Evolutionary conservation across 2,113 vertebrate genomes (phyloP).

Genomic region (Turnix velox): DNA sequence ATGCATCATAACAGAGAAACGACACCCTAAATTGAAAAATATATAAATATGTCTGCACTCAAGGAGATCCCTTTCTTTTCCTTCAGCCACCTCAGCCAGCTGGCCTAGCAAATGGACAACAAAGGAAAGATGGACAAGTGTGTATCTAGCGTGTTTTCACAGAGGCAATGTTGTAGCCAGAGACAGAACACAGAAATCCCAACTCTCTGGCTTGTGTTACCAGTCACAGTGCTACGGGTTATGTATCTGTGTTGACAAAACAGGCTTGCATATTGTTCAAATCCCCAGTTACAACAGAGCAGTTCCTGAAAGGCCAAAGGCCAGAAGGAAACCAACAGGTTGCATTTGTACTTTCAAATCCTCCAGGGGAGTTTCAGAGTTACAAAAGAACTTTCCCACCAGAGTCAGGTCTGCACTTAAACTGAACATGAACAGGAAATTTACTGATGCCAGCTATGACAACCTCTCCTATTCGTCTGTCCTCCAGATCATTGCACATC

Average conservation of each 20-base stretch:
- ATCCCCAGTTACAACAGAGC: not conserved
- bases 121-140: not conserved
- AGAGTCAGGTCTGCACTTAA: not conserved
- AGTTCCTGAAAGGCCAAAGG: conserved; percentile 39
- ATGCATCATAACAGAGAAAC: not conserved
- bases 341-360: conserved; percentile 21
- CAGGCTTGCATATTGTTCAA: conserved; percentile 3
- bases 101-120: not conserved
- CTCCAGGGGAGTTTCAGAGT: not conserved
- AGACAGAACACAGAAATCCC: not conserved
- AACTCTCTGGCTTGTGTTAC: not conserved
- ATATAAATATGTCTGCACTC: not conserved
- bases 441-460: not conserved
- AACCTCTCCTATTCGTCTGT: not conserved
- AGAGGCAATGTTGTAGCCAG: not conserved
- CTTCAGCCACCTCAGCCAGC: not conserved
- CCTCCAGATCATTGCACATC: conserved; percentile 1
- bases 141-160: not conserved
- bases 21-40: not conserved
- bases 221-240: not conserved
- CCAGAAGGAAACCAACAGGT: conserved; percentile 15
- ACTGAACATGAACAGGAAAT: not conserved
- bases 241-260: conserved; percentile 38
- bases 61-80: not conserved
- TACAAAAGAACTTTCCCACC: conserved; percentile 25